Evolutionary conservation across 2,113 vertebrate species (phyloP).

Genomic region (Actinemys pallida): DNA sequence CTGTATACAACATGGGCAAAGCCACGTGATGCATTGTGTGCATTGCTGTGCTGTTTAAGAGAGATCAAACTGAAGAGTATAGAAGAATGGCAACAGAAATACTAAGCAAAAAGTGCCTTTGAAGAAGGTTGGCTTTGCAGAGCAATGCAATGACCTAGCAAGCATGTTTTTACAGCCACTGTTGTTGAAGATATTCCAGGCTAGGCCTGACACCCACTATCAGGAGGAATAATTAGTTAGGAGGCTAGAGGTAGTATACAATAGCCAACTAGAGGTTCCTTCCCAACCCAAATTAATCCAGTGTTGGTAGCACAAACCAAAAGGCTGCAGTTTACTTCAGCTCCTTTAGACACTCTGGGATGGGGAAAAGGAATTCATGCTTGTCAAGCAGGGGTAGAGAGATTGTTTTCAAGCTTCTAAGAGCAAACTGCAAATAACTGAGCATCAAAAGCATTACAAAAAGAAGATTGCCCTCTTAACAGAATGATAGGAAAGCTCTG

Average conservation of each 20-base stretch:
- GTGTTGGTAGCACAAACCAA: not conserved
- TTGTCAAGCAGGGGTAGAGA: not conserved
- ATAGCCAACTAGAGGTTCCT: not conserved
- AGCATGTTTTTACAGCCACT: not conserved
- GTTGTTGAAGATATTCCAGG: not conserved
- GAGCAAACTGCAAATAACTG: not conserved
- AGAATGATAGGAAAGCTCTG: not conserved
- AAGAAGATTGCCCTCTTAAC: not conserved
- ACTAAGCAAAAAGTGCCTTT: too few species aligned
- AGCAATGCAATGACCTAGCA: not conserved
- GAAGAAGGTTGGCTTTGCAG: not conserved
- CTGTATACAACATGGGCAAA: rapidly evolving
- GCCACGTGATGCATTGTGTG: rapidly evolving
- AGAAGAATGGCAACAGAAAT: not conserved
- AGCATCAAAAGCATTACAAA: not conserved
- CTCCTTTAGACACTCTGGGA: not conserved
- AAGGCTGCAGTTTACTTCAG: not conserved
- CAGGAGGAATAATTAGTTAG: not conserved
- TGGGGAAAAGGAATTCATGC: not conserved
- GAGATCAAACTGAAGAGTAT: not conserved
- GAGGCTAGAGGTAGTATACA: not conserved
- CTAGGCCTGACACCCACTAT: not conserved
- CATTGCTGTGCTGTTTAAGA: rapidly evolving
- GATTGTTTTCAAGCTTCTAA: not conserved
- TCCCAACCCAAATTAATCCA: not conserved